Conservation (phyloP, 2,888 invertebrate genomes). For the Micropterix aruncella region DNA sequence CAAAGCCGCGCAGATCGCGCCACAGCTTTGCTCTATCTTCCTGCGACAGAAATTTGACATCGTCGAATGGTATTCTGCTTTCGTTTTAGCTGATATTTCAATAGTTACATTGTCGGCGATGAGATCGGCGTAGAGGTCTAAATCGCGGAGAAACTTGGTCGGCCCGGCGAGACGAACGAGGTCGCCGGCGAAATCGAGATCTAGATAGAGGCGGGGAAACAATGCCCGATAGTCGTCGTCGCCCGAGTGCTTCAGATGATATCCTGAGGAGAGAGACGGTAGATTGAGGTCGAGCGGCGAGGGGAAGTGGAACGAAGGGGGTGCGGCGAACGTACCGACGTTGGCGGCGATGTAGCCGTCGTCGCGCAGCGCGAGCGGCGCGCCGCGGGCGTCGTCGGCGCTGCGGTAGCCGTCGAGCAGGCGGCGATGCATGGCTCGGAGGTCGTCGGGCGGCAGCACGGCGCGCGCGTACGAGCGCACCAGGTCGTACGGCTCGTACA, state of each 20-base stretch:
- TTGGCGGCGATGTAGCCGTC: conserved; percentile 63
- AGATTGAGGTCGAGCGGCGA: too few species aligned
- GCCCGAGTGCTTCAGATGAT: conserved; percentile 25
- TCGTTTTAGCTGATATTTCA: too few species aligned
- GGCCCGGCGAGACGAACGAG: conserved; percentile 54
- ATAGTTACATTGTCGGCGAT: conserved; percentile 39
- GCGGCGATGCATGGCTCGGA: conserved; percentile 37
- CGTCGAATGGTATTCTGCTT: too few species aligned
- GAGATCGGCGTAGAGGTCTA: conserved; percentile 43
- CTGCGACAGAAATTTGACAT: too few species aligned
- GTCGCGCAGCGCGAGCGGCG: conserved; percentile 42
- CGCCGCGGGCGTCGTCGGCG: conserved; percentile 29
- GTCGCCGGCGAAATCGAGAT: conserved; percentile 55
- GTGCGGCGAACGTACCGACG: too few species aligned
- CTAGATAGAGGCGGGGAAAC: conserved; percentile 45
- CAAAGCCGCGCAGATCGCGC: background rate
- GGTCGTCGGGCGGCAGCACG: conserved; percentile 24
- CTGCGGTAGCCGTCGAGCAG: conserved; percentile 44
- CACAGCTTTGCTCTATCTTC: background rate
- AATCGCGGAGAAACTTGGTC: conserved; percentile 53
- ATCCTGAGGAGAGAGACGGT: background rate
- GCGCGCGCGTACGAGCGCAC: conserved; percentile 47
- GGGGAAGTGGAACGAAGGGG: too few species aligned
- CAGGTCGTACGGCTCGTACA: conserved; percentile 59
- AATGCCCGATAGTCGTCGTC: conserved; percentile 27